These are phyloP conservation scores for Temnothorax rugatulus DNA, from an alignment of 2,888 invertebrate species.

Conservation along the genomic window DNA sequence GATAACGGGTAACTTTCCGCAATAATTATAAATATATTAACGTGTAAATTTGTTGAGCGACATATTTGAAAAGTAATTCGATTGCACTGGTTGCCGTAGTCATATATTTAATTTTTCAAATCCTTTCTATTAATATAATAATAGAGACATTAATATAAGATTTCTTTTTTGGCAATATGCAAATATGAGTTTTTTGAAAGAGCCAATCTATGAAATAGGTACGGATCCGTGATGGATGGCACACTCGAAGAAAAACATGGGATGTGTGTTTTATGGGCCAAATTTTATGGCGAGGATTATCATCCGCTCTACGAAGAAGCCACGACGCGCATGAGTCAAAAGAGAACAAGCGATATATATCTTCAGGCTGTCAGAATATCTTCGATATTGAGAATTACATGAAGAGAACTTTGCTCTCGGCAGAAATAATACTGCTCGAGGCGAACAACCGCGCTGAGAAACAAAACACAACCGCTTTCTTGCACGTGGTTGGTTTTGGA, in stretches of 20 bases:
- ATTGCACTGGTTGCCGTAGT: neutral
- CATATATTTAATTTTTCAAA: neutral
- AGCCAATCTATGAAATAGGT: slow-evolving; percentile 68
- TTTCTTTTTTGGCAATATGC: too few species aligned
- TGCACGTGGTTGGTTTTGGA: slow-evolving; percentile 90
- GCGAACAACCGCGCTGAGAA: slow-evolving; percentile 88
- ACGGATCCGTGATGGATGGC: slow-evolving; percentile 76
- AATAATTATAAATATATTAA: neutral
- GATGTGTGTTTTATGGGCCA: slow-evolving; percentile 80
- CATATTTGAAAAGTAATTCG: neutral
- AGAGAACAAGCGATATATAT: slow-evolving; percentile 81
- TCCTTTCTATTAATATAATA: neutral
- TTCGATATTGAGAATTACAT: slow-evolving; percentile 85
- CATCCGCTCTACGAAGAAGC: slow-evolving; percentile 81
- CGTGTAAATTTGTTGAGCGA: neutral
- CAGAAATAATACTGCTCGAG: slow-evolving; percentile 90
- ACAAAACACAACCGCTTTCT: slow-evolving; percentile 87
- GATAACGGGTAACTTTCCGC: slow-evolving; percentile 86
- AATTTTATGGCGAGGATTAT: slow-evolving; percentile 82
- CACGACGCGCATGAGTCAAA: slow-evolving; percentile 75
- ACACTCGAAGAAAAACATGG: slow-evolving; percentile 76
- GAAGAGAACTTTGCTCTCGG: slow-evolving; percentile 83
- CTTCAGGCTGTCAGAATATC: slow-evolving; percentile 77
- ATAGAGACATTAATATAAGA: neutral
- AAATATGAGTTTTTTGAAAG: slow-evolving; percentile 21